These are phyloP conservation scores for Eumacrocentrus americanus DNA, from an alignment of 2,888 invertebrate genomes.

Conservation along the genomic window DNA sequence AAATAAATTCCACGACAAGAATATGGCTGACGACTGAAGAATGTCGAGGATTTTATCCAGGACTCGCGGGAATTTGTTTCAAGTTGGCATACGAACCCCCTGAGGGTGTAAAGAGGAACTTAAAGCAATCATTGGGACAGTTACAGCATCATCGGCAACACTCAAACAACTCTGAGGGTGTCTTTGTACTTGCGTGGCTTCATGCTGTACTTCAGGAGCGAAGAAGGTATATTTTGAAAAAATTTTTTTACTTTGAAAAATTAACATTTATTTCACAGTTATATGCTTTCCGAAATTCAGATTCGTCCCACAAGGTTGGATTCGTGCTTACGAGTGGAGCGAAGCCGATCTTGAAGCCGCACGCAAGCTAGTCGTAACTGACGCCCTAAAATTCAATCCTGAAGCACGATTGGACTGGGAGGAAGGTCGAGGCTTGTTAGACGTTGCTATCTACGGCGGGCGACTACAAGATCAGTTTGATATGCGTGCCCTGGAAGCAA, in stretches of 20 bases:
- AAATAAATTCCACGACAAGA: constrained; percentile 46
- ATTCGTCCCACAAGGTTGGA: constrained; percentile 72
- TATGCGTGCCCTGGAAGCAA: constrained; percentile 70
- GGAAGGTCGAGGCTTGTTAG: constrained; percentile 77
- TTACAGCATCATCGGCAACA: constrained; percentile 45
- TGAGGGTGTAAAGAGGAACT: constrained; percentile 58
- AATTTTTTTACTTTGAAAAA: constrained; percentile 50
- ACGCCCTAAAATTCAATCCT: constrained; percentile 46
- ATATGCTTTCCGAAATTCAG: constrained; percentile 33
- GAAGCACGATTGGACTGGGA: constrained; percentile 67
- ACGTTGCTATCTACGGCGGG: constrained; percentile 85
- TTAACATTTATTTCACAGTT: too few relatives aligned
- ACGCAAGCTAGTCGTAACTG: constrained; percentile 66
- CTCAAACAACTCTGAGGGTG: constrained; percentile 59
- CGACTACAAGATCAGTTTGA: constrained; percentile 82
- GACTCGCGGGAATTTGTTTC: constrained; percentile 53
- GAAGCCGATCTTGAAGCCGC: constrained; percentile 81
- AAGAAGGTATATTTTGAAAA: constrained; percentile 77
- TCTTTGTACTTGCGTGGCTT: constrained; percentile 83
- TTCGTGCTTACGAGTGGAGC: constrained; percentile 86
- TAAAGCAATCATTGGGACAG: constrained; percentile 53
- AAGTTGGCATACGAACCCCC: constrained; percentile 59
- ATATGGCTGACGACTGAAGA: constrained; percentile 59
- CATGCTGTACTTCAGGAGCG: constrained; percentile 93
- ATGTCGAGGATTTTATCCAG: constrained; percentile 54